Conservation (phyloP, 2,113 vertebrate species). For the Cephalopterus ornatus region DNA sequence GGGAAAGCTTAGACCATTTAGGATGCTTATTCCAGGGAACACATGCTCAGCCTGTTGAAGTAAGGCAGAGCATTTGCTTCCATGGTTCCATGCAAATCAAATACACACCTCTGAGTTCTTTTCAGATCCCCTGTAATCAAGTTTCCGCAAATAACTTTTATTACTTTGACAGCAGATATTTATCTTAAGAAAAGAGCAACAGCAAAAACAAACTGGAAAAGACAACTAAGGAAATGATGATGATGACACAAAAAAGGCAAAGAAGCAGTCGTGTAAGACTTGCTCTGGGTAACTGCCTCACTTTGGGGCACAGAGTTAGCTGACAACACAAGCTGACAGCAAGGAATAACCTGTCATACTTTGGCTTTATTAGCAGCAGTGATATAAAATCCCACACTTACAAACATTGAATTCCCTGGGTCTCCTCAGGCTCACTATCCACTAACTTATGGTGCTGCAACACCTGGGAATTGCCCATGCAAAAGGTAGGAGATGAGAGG, state of each 20-base stretch:
- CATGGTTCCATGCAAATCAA: accelerated
- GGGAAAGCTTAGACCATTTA: not conserved
- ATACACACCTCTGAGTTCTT: not conserved
- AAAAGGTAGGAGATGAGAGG: not conserved
- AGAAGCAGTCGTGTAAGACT: not conserved
- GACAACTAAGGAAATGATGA: not conserved
- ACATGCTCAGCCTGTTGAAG: not conserved
- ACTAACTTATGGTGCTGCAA: not conserved
- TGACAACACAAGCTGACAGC: not conserved
- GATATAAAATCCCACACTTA: not conserved
- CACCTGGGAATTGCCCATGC: not conserved
- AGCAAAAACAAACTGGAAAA: not conserved
- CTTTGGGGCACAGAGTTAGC: not conserved
- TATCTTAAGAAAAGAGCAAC: not conserved
- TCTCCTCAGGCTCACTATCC: not conserved
- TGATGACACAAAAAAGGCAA: not conserved
- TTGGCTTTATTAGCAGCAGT: not conserved
- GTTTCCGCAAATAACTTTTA: not conserved
- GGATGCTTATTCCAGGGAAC: not conserved
- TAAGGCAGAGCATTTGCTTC: not conserved
- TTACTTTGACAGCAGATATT: not conserved
- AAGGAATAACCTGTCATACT: not conserved
- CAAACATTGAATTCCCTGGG: not conserved
- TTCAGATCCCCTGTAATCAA: not conserved
- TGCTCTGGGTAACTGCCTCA: accelerated